Evolutionary conservation across 2,113 vertebrate species (phyloP).

Genomic region (Bubo blakistoni): DNA sequence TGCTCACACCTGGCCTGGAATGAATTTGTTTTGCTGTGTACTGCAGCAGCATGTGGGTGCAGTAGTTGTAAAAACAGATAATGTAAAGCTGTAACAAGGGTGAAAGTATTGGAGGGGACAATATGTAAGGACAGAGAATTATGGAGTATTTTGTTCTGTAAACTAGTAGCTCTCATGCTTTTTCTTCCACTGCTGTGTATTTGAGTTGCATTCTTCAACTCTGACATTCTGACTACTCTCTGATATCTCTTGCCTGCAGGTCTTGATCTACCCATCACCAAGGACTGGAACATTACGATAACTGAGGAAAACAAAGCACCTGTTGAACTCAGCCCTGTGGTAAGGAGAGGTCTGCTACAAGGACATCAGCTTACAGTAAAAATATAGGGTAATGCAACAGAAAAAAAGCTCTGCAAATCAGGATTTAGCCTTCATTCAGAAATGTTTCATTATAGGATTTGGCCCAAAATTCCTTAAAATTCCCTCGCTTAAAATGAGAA

Average conservation of each 20-base stretch:
- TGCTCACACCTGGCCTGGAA: not conserved
- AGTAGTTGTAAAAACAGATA: not conserved
- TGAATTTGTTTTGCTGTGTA: not conserved
- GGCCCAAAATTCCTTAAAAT: not conserved
- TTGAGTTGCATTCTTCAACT: not conserved
- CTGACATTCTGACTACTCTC: not conserved
- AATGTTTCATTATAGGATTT: not conserved
- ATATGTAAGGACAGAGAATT: not conserved
- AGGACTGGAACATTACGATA: not conserved
- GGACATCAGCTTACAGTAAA: not conserved
- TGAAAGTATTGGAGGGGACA: not conserved
- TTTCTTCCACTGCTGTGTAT: not conserved
- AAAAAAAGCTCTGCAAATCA: not conserved
- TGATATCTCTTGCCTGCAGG: not conserved
- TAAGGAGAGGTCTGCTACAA: not conserved
- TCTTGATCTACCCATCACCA: not conserved
- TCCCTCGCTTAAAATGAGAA: not conserved
- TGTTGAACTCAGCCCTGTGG: not conserved
- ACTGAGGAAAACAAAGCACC: not conserved
- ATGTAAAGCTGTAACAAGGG: not conserved
- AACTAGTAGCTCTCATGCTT: not conserved
- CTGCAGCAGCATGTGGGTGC: rapidly evolving
- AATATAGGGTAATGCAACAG: not conserved
- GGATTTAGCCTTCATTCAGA: not conserved
- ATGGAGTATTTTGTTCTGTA: not conserved